Evolutionary conservation across 2,113 vertebrate genomes (phyloP).

Genomic region (Aegotheles bennettii): DNA sequence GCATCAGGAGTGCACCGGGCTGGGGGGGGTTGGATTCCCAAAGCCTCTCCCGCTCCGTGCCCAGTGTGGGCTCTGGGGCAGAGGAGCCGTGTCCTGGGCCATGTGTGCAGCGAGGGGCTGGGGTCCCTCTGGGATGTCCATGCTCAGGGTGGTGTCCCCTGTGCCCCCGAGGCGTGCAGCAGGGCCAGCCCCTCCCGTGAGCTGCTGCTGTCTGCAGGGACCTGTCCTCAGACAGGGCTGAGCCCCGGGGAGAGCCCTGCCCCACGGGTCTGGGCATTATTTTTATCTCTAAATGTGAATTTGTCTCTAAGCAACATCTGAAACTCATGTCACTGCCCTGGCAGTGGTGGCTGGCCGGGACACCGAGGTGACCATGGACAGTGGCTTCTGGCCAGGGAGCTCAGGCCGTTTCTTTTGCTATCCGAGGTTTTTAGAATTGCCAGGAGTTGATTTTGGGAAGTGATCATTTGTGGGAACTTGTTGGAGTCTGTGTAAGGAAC

Average conservation of each 20-base stretch:
- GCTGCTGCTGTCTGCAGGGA: background rate
- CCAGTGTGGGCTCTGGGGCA: fast-evolving
- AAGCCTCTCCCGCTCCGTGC: background rate
- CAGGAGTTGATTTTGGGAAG: background rate
- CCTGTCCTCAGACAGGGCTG: background rate
- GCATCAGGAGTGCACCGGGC: background rate
- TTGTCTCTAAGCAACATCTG: background rate
- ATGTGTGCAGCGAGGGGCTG: fast-evolving
- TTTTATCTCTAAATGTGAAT: background rate
- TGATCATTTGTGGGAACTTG: background rate
- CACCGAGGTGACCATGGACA: fast-evolving
- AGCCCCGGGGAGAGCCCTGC: background rate
- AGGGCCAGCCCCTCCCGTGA: background rate
- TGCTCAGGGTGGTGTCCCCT: fast-evolving
- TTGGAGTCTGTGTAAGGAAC: background rate
- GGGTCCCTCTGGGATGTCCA: fast-evolving
- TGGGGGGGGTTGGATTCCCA: background rate
- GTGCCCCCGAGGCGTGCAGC: background rate
- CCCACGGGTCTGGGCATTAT: background rate
- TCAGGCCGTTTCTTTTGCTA: background rate
- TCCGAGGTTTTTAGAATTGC: background rate
- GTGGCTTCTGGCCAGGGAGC: background rate
- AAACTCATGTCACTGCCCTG: background rate
- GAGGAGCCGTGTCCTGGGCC: background rate
- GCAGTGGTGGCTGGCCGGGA: background rate